Percentiles rank a stretch among this genome's conserved stretches.
phyloP scores from a whole-genome alignment of 1,140 invertebrate genomes.

The Pseudomyrmex gracilis region DNA sequence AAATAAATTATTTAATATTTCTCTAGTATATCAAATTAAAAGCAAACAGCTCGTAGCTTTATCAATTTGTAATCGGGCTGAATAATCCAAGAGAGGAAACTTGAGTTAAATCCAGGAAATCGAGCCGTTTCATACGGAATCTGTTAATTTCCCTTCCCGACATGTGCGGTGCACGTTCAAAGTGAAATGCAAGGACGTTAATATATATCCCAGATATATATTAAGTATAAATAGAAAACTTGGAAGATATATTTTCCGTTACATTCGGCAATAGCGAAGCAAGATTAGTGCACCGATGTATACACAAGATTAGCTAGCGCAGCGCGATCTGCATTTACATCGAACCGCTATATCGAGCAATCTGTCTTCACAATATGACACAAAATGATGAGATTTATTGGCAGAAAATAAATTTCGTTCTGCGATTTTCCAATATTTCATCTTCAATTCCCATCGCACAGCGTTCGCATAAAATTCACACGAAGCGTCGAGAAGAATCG shows the following conservation, averaged over 20 bases:
- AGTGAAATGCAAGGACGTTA: conserved; percentile 18
- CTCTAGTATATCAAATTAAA: conserved; percentile 21
- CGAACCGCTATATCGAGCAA: conserved; percentile 37
- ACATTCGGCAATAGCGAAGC: background rate
- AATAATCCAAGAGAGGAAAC: conserved; percentile 27
- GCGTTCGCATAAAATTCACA: conserved; percentile 30
- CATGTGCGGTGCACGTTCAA: background rate
- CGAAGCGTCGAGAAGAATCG: conserved; percentile 34
- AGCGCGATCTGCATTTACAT: conserved; percentile 14
- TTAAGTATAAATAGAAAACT: background rate
- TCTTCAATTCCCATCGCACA: conserved; percentile 45
- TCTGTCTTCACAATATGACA: conserved; percentile 54
- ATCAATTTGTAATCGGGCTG: conserved; percentile 37
- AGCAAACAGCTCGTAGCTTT: conserved; percentile 19
- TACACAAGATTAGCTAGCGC: conserved; percentile 37
- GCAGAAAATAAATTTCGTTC: conserved; percentile 59
- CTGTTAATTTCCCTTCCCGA: conserved; percentile 43
- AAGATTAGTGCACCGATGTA: conserved; percentile 21
- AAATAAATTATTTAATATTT: background rate
- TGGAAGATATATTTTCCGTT: background rate
- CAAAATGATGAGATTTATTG: conserved; percentile 51
- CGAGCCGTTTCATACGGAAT: conserved; percentile 26
- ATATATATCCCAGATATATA: conserved; percentile 8
- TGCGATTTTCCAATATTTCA: conserved; percentile 53
- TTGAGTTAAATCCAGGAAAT: conserved; percentile 59